Conservation (phyloP, 2,888 invertebrate species). For the Conops quadrifasciatus region DNA sequence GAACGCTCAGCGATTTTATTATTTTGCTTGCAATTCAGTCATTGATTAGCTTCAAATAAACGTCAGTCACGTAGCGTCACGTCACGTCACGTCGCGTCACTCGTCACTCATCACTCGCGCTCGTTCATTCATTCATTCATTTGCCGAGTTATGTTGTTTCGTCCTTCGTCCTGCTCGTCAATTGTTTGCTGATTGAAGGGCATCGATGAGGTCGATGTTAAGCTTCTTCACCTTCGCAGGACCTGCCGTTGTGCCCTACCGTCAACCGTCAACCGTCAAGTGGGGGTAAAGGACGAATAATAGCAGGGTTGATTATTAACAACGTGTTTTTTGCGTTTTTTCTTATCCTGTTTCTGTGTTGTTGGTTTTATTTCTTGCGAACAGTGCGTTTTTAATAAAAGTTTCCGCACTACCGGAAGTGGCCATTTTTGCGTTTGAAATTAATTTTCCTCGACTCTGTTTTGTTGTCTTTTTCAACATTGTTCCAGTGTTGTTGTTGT, state of each 20-base stretch:
- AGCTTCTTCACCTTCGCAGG: slow-evolving; percentile 23
- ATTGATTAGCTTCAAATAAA: slow-evolving; percentile 50
- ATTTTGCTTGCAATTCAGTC: slow-evolving; percentile 44
- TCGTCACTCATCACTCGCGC: neutral
- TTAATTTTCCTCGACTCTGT: slow-evolving; percentile 45
- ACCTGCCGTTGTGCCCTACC: slow-evolving; percentile 31
- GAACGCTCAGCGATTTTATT: slow-evolving; percentile 31
- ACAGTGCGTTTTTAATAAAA: slow-evolving; percentile 37
- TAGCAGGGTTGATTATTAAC: slow-evolving; percentile 24
- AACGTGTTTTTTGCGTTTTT: slow-evolving; percentile 38
- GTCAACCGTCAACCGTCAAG: slow-evolving; percentile 17
- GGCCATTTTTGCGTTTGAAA: slow-evolving; percentile 52
- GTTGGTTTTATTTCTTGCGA: neutral
- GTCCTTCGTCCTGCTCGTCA: slow-evolving; percentile 27
- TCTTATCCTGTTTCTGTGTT: slow-evolving; percentile 34
- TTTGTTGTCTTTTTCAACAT: slow-evolving; percentile 34
- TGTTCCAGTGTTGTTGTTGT: slow-evolving; percentile 28
- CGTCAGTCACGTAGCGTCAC: slow-evolving; percentile 42
- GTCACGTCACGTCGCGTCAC: too few species aligned
- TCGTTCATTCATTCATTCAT: slow-evolving; percentile 29
- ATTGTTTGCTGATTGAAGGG: slow-evolving; percentile 36
- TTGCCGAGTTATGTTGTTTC: slow-evolving; percentile 31
- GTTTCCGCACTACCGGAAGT: slow-evolving; percentile 47
- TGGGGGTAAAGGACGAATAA: slow-evolving; percentile 6
- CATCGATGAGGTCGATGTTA: slow-evolving; percentile 18